phyloP scores from a whole-genome alignment of 1,140 invertebrate species.

The Cardiocondyla obscurior region DNA sequence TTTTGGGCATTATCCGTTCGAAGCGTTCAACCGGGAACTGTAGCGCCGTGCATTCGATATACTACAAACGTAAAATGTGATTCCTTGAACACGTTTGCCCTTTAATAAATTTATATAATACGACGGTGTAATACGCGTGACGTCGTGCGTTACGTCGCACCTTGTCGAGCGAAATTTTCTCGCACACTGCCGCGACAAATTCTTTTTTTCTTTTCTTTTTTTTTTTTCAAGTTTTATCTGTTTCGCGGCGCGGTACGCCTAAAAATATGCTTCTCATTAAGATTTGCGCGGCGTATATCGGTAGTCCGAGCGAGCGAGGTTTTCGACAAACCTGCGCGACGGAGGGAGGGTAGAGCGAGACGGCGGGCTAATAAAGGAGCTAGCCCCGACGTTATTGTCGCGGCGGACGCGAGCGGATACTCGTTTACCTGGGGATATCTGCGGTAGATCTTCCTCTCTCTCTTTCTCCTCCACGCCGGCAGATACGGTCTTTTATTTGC shows the following conservation, averaged over 20 bases:
- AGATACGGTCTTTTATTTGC: conserved; percentile 65
- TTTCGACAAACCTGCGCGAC: conserved; percentile 32
- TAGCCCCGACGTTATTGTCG: conserved; percentile 67
- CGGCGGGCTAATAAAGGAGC: conserved; percentile 62
- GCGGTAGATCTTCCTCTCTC: conserved; percentile 62
- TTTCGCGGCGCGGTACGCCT: background rate
- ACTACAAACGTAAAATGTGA: conserved; percentile 28
- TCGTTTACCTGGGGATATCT: conserved; percentile 68
- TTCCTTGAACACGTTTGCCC: conserved; percentile 8
- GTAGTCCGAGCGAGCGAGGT: conserved; percentile 12
- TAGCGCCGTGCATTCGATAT: conserved; percentile 21
- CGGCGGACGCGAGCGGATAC: conserved; percentile 65
- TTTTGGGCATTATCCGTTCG: conserved; percentile 31
- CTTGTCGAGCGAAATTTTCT: conserved; percentile 28
- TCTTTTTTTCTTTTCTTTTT: too few species aligned
- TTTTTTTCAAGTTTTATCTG: conserved; percentile 18
- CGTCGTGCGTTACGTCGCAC: conserved; percentile 20
- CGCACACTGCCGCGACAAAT: conserved; percentile 33
- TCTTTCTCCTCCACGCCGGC: conserved; percentile 55
- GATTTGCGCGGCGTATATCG: conserved; percentile 24
- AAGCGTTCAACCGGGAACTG: conserved; percentile 52
- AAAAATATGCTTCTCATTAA: conserved; percentile 17
- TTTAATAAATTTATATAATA: conserved; percentile 63
- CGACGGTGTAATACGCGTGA: conserved; percentile 30
- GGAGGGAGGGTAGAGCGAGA: background rate